Evolutionary conservation across 2,113 vertebrate species (phyloP).

Genomic region (Stegostoma tigrinum): DNA sequence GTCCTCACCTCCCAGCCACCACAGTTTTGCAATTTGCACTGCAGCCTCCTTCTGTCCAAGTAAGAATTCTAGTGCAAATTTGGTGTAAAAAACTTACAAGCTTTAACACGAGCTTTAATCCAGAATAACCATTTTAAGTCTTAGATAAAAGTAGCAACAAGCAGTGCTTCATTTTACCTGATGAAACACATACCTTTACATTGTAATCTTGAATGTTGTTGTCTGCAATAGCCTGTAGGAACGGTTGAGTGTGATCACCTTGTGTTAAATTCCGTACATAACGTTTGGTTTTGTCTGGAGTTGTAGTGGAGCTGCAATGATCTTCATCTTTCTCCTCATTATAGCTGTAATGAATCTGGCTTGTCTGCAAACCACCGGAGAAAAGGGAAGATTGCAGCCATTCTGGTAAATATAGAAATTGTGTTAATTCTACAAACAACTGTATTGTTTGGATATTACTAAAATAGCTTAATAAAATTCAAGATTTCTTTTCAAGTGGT

Average conservation of each 20-base stretch:
- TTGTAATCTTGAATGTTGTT: conserved; percentile 92
- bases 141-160: background rate
- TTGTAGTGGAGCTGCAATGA: conserved; percentile 83
- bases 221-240: conserved; percentile 92
- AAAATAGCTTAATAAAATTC: background rate
- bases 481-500: background rate
- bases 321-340: conserved; percentile 99
- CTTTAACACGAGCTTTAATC: too few relatives aligned
- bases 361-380: conserved; percentile 92
- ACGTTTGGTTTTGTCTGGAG: conserved; percentile 80
- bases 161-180: background rate
- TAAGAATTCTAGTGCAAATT: background rate
- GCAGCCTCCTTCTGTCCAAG: background rate
- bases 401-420: conserved; percentile 53
- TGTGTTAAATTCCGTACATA: conserved; percentile 71
- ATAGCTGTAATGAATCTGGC: conserved; percentile 97
- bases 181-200: conserved; percentile 71
- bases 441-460: background rate
- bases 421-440: background rate
- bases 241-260: conserved; percentile 88
- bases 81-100: background rate
- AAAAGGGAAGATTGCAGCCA: conserved; percentile 96
- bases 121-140: background rate
- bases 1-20: background rate
- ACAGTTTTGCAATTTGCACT: background rate